These are phyloP conservation scores for Megaceryle torquata DNA, from an alignment of 2,113 vertebrate genomes.

Conservation along the genomic window DNA sequence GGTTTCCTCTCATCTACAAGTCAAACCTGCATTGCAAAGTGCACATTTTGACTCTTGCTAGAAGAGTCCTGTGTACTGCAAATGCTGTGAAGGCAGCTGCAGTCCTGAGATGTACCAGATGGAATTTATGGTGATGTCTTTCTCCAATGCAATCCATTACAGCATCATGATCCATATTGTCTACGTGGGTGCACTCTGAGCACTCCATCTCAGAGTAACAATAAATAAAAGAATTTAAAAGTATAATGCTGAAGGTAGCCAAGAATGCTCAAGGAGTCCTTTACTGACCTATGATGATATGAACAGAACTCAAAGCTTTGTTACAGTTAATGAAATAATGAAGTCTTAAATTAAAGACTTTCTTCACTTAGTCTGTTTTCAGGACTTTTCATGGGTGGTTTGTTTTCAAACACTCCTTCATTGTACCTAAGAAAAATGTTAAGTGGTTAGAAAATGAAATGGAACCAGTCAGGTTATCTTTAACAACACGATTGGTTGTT, in stretches of 20 bases:
- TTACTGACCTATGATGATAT: neutral
- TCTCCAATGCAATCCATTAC: neutral
- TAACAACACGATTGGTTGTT: neutral
- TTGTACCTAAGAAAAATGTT: constrained; percentile 4
- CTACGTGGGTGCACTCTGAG: neutral
- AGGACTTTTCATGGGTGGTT: neutral
- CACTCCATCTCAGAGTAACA: neutral
- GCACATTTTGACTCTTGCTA: neutral
- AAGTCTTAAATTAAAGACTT: neutral
- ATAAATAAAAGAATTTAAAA: neutral
- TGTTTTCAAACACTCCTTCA: constrained; percentile 28
- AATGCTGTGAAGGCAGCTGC: neutral
- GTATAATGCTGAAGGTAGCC: neutral
- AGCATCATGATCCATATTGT: neutral
- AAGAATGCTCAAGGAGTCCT: neutral
- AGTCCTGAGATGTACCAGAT: neutral
- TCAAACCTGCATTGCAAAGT: neutral
- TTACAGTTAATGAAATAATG: neutral
- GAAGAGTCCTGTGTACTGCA: neutral
- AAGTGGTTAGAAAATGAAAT: constrained; percentile 24
- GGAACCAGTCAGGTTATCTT: constrained; percentile 28
- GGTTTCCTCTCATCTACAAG: neutral
- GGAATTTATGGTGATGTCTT: neutral
- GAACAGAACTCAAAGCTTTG: neutral
- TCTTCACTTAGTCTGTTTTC: neutral